phyloP scores from a whole-genome alignment of 37 sponge, comb jelly and placozoan species.

The Agelas oroides region DNA sequence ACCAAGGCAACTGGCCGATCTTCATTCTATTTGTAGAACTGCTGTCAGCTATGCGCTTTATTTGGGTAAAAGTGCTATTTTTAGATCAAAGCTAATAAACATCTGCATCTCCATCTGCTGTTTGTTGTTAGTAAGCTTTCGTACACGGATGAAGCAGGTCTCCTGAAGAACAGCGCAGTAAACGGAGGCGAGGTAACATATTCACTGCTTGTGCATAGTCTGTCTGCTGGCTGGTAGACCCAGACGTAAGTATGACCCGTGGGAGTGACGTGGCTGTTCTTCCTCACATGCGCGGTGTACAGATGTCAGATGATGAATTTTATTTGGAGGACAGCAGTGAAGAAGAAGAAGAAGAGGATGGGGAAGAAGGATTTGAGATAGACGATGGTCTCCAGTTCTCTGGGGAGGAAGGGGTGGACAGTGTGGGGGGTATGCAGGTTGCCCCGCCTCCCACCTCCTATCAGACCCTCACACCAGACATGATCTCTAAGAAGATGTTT shows the following conservation, averaged over 20 bases:
- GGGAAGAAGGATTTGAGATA: neutral
- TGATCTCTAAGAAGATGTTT: conserved; percentile 84
- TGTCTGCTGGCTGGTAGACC: neutral
- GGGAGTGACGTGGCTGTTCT: too few species aligned
- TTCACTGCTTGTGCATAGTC: too few species aligned
- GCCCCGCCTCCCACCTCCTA: neutral
- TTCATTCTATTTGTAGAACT: too few species aligned
- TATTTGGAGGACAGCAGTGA: conserved; percentile 1
- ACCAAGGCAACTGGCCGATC: neutral
- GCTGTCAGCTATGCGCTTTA: too few species aligned
- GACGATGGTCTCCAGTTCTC: conserved; percentile 39
- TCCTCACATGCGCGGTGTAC: too few species aligned
- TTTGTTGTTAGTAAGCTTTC: too few species aligned
- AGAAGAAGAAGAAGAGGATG: neutral
- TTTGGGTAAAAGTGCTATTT: conserved; percentile 3
- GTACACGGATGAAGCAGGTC: too few species aligned
- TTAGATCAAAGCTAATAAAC: neutral
- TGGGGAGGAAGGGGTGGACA: conserved; percentile 16
- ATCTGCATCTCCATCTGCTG: neutral
- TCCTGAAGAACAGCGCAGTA: too few species aligned
- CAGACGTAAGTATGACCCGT: too few species aligned
- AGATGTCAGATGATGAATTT: neutral
- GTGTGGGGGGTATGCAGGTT: neutral
- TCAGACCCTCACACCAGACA: conserved; percentile 76
- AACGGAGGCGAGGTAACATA: too few species aligned